These are phyloP conservation scores for Psilopogon haemacephalus DNA, from an alignment of 2,113 vertebrate genomes.

Conservation along the genomic window DNA sequence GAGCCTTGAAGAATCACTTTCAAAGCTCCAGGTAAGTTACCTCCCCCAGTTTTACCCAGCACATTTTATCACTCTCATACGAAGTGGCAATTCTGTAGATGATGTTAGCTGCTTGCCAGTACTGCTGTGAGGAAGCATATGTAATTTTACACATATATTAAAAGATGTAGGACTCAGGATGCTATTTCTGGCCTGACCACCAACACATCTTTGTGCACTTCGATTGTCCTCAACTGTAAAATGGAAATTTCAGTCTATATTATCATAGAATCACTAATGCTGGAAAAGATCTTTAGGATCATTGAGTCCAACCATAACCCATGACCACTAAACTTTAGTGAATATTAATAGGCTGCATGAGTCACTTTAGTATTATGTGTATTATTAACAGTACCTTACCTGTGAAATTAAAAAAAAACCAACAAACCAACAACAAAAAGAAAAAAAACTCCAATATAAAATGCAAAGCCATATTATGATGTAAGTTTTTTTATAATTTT, in stretches of 20 bases:
- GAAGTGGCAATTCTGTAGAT: neutral
- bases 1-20: slow-evolving; percentile 83
- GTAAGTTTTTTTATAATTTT: neutral
- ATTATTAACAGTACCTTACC: neutral
- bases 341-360: neutral
- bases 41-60: neutral
- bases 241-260: neutral
- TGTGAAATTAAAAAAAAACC: neutral
- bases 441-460: neutral
- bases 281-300: too few relatives aligned
- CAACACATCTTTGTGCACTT: neutral
- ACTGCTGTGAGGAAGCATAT: neutral
- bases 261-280: too few relatives aligned
- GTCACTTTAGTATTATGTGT: neutral
- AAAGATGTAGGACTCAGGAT: neutral
- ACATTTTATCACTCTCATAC: neutral
- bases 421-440: neutral
- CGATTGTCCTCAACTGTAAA: neutral
- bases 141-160: neutral
- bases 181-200: neutral
- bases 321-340: too few relatives aligned
- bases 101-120: neutral
- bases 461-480: neutral
- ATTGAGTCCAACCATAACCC: too few relatives aligned
- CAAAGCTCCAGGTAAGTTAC: slow-evolving; percentile 78